Percentiles rank a stretch among this genome's conserved stretches.
Evolutionary conservation across 2,888 invertebrate genomes (phyloP).

Genomic region (Ophion ventricosus): DNA sequence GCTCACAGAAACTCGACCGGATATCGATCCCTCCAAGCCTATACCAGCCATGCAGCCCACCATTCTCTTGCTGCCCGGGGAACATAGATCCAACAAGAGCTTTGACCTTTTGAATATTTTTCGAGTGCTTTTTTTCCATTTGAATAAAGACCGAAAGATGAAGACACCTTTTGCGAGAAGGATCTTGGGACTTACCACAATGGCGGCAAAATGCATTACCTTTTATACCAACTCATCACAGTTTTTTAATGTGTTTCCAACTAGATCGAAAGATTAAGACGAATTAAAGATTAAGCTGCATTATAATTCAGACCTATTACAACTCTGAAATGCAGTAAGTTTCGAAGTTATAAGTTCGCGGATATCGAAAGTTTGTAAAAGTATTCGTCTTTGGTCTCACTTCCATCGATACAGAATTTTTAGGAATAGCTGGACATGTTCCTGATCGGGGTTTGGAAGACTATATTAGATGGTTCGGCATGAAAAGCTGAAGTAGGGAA

Average conservation of each 20-base stretch:
- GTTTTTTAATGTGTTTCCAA: background rate
- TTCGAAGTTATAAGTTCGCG: background rate
- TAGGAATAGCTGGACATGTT: background rate
- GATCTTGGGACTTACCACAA: background rate
- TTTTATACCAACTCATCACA: background rate
- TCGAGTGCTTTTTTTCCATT: slow-evolving; percentile 9
- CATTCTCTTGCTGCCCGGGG: slow-evolving; percentile 14
- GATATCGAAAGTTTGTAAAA: background rate
- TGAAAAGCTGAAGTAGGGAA: background rate
- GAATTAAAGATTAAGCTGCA: background rate
- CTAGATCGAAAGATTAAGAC: background rate
- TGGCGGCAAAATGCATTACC: background rate
- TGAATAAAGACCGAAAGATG: background rate
- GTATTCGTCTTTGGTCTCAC: background rate
- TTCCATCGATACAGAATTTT: background rate
- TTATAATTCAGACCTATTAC: background rate
- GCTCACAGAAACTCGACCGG: slow-evolving; percentile 46
- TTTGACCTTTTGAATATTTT: slow-evolving; percentile 24
- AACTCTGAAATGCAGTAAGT: background rate
- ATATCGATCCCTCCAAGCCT: slow-evolving; percentile 53
- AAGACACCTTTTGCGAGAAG: background rate
- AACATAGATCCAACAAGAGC: slow-evolving; percentile 37
- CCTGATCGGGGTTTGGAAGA: background rate
- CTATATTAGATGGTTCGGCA: background rate
- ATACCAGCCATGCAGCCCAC: slow-evolving; percentile 13